phyloP scores from a whole-genome alignment of 2,888 invertebrate genomes.

The Craniophora ligustri region DNA sequence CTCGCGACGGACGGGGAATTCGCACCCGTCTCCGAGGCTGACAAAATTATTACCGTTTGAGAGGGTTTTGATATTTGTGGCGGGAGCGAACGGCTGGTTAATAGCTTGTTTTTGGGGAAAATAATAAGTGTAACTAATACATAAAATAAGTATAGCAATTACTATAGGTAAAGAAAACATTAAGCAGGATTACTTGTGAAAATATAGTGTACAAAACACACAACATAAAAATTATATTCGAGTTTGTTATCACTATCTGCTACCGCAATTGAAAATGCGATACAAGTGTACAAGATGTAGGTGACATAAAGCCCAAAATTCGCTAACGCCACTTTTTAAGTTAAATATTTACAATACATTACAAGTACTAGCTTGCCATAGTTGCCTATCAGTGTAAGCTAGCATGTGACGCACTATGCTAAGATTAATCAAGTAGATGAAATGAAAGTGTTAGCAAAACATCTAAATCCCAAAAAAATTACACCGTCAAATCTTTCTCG shows the following conservation, averaged over 20 bases:
- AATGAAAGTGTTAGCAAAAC: conserved; percentile 1
- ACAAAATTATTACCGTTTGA: conserved; percentile 71
- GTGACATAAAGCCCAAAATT: conserved; percentile 29
- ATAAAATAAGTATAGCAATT: background rate
- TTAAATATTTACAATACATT: conserved; percentile 17
- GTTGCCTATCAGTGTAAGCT: conserved; percentile 18
- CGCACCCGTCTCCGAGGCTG: conserved; percentile 97
- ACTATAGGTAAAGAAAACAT: background rate
- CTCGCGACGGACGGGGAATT: conserved; percentile 94
- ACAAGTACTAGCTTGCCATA: conserved; percentile 14
- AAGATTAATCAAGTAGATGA: conserved; percentile 3
- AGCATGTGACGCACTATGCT: conserved; percentile 31
- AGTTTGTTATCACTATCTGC: background rate
- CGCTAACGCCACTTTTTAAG: conserved; percentile 41
- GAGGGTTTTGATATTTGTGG: conserved; percentile 50
- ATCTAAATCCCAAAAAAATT: conserved; percentile 12
- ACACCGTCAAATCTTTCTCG: background rate
- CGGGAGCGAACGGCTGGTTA: conserved; percentile 46
- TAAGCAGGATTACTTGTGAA: background rate
- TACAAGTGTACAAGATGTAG: background rate
- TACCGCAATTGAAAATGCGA: background rate
- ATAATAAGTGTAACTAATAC: background rate
- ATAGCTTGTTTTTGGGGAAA: background rate
- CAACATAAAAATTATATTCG: background rate
- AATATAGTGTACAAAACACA: background rate